These are phyloP conservation scores for Montipora capitata DNA, from an alignment of 92 coral and sea anemone species.

Conservation along the genomic window DNA sequence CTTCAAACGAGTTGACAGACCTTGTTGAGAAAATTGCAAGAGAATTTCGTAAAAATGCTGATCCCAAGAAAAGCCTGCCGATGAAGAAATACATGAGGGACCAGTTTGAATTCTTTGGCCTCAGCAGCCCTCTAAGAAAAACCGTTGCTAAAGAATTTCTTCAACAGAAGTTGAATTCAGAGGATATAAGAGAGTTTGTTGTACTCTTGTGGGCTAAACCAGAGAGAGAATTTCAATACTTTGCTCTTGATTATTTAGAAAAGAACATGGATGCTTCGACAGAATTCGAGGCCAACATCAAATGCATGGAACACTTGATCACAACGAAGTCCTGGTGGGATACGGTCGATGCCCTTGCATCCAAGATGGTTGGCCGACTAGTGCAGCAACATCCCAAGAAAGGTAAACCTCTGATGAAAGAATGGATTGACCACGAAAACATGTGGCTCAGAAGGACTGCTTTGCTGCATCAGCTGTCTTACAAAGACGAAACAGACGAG, in stretches of 20 bases:
- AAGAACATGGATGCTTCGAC: slow-evolving; percentile 68
- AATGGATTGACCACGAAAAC: slow-evolving; percentile 94
- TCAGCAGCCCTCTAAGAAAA: slow-evolving; percentile 82
- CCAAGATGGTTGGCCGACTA: slow-evolving; percentile 79
- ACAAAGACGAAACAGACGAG: slow-evolving; percentile 86
- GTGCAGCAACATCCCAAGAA: slow-evolving; percentile 80
- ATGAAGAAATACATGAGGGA: slow-evolving; percentile 98
- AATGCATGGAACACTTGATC: slow-evolving; percentile 73
- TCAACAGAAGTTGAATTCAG: slow-evolving; percentile 49
- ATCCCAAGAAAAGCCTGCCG: slow-evolving; percentile 69
- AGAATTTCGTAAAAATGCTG: slow-evolving; percentile 72
- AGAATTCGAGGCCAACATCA: slow-evolving; percentile 88
- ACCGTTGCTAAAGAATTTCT: slow-evolving; percentile 78
- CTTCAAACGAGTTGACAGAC: slow-evolving; percentile 9
- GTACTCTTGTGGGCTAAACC: slow-evolving; percentile 87
- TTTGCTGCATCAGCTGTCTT: slow-evolving; percentile 89
- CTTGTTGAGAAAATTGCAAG: slow-evolving; percentile 71
- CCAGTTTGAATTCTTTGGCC: slow-evolving; percentile 92
- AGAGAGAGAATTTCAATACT: slow-evolving; percentile 89
- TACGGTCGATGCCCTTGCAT: slow-evolving; percentile 87
- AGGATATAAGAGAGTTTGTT: slow-evolving; percentile 77
- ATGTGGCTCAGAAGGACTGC: slow-evolving; percentile 99
- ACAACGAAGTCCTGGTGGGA: slow-evolving; percentile 99
- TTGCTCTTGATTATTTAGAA: slow-evolving; percentile 87
- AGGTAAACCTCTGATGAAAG: slow-evolving; percentile 85